Conservation (phyloP, 2,888 invertebrate species). For the Torymus auratus region DNA sequence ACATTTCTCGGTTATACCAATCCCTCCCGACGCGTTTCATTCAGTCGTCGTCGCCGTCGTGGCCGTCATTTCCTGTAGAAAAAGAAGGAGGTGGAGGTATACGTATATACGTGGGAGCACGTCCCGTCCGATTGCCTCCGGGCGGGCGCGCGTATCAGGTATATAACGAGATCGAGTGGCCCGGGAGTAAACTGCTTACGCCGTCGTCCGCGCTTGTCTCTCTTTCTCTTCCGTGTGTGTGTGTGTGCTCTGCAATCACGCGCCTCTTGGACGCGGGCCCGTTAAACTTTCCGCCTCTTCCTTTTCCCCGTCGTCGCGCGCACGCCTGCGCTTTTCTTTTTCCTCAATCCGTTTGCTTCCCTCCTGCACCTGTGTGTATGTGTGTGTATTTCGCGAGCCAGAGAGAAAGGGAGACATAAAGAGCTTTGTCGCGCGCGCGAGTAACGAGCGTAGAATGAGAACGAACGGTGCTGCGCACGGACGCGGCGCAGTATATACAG, state of each 20-base stretch:
- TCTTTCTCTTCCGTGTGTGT: background rate
- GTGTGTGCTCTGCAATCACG: slow-evolving; percentile 39
- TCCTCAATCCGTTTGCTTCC: slow-evolving; percentile 5
- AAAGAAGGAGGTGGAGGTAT: too few relatives aligned
- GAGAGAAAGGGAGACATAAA: slow-evolving; percentile 39
- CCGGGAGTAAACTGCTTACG: slow-evolving; percentile 50
- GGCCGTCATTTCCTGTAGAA: background rate
- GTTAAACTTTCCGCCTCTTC: slow-evolving; percentile 29
- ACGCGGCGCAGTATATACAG: background rate
- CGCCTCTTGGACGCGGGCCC: slow-evolving; percentile 42
- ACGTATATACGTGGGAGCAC: too few relatives aligned
- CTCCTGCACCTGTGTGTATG: background rate
- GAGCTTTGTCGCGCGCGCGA: slow-evolving; percentile 31
- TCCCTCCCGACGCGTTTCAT: slow-evolving; percentile 12
- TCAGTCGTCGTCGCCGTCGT: slow-evolving; percentile 31
- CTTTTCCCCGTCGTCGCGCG: background rate
- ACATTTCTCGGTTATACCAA: background rate
- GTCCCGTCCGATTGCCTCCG: slow-evolving; percentile 9
- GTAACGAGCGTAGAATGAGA: slow-evolving; percentile 38
- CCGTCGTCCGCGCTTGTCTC: slow-evolving; percentile 24
- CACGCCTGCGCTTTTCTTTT: background rate
- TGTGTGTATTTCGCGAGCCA: background rate
- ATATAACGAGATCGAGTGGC: slow-evolving; percentile 43
- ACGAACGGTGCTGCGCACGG: slow-evolving; percentile 40
- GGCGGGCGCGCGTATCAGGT: slow-evolving; percentile 13